These are phyloP conservation scores for Helogale parvula DNA, from an alignment of 2,113 vertebrate genomes.

Conservation along the genomic window DNA sequence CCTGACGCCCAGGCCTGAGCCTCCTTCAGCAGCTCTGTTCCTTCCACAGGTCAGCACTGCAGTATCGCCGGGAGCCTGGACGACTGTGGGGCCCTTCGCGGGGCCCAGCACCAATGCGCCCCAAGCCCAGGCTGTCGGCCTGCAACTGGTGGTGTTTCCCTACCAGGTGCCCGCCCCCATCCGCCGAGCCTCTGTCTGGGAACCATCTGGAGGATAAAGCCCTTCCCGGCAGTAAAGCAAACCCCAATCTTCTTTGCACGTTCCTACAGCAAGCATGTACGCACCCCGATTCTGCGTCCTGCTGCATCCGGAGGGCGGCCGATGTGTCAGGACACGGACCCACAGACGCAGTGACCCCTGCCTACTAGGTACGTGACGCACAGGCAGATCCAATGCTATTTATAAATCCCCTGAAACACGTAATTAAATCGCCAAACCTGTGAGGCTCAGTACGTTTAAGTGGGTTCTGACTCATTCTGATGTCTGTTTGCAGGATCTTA, in stretches of 20 bases:
- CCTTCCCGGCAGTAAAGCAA: not conserved
- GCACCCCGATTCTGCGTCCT: not conserved
- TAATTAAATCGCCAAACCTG: not conserved
- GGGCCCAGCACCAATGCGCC: no score
- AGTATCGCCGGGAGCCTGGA: not conserved
- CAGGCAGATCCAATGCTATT: accelerated
- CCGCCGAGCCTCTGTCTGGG: not conserved
- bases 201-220: no score
- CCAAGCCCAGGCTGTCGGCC: not conserved
- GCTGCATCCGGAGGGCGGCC: not conserved
- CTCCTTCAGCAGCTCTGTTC: accelerated
- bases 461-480: not conserved
- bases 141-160: accelerated
- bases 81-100: accelerated
- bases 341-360: not conserved
- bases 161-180: accelerated
- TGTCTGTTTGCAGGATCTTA: not conserved
- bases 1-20: not conserved
- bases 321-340: not conserved
- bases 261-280: not conserved
- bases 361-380: accelerated
- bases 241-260: not conserved
- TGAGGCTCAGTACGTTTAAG: not conserved
- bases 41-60: not conserved
- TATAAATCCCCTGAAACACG: not conserved